Evolutionary conservation across 2,113 vertebrate genomes (phyloP).

Genomic region (Phalacrocorax pelagicus): DNA sequence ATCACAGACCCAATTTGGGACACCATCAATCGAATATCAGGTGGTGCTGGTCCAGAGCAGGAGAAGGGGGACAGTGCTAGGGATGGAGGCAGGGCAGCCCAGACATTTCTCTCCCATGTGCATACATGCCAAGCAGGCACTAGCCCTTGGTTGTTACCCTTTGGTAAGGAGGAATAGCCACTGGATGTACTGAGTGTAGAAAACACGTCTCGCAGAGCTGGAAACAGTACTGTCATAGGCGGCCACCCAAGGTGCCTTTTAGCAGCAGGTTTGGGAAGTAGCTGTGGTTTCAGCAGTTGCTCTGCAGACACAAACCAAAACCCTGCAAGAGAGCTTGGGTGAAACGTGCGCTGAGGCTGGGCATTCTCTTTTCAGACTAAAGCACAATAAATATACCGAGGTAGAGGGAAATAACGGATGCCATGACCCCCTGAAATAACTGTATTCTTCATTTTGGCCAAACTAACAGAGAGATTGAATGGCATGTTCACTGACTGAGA

Average conservation of each 20-base stretch:
- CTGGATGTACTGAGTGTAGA: background rate
- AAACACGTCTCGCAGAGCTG: background rate
- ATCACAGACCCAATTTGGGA: rapidly evolving
- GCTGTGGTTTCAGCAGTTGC: background rate
- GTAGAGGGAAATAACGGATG: background rate
- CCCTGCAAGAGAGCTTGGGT: background rate
- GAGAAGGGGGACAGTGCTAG: background rate
- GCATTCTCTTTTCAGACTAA: background rate
- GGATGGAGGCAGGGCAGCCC: background rate
- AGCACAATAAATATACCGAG: background rate
- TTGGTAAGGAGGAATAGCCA: background rate
- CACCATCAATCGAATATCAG: background rate
- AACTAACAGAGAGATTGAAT: background rate
- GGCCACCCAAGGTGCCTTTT: background rate
- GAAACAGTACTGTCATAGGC: background rate
- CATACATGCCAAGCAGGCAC: background rate
- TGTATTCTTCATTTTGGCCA: background rate
- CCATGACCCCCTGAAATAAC: background rate
- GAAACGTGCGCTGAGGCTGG: background rate
- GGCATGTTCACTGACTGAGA: background rate
- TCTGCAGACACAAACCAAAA: background rate
- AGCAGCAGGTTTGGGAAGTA: background rate
- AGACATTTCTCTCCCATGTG: background rate
- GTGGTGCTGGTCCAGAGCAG: background rate
- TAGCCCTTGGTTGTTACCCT: background rate